Conservation (phyloP, 2,797 vertebrate species). For the Kryptolebias ocellatus region DNA sequence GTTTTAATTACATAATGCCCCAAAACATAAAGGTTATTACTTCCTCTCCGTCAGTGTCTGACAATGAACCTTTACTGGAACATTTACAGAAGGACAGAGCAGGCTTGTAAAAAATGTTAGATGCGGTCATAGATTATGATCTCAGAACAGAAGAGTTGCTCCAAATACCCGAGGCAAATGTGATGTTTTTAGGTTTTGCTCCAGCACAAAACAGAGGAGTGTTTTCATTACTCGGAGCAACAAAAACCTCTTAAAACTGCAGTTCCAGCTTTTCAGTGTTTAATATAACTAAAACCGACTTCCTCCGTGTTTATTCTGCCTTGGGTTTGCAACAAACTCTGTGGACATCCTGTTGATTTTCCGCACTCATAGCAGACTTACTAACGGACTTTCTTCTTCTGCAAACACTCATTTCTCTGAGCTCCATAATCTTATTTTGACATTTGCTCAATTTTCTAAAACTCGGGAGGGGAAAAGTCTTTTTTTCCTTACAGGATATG, state of each 20-base stretch:
- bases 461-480: neutral
- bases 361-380: neutral
- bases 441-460: conserved; percentile 21
- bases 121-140: conserved; percentile 27
- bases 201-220: conserved; percentile 6
- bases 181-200: conserved; percentile 22
- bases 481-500: conserved; percentile 16
- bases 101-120: conserved; percentile 15
- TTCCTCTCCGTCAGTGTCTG: conserved; percentile 28
- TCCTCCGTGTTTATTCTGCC: too few species aligned
- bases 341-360: neutral
- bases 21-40: conserved; percentile 43
- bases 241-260: conserved; percentile 14
- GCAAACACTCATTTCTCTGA: neutral
- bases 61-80: conserved; percentile 40
- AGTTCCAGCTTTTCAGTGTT: neutral
- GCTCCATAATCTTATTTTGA: conserved; percentile 25
- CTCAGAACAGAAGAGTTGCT: conserved; percentile 16
- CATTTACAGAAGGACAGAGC: conserved; percentile 20
- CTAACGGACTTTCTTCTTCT: neutral
- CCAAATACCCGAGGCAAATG: conserved; percentile 4
- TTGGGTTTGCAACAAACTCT: neutral
- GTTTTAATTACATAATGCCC: conserved; percentile 21
- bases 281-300: conserved; percentile 20
- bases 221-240: conserved; percentile 9